Base-by-base conservation (phyloP, 2,888 invertebrate species). In the Opisthograptis luteolata region DNA sequence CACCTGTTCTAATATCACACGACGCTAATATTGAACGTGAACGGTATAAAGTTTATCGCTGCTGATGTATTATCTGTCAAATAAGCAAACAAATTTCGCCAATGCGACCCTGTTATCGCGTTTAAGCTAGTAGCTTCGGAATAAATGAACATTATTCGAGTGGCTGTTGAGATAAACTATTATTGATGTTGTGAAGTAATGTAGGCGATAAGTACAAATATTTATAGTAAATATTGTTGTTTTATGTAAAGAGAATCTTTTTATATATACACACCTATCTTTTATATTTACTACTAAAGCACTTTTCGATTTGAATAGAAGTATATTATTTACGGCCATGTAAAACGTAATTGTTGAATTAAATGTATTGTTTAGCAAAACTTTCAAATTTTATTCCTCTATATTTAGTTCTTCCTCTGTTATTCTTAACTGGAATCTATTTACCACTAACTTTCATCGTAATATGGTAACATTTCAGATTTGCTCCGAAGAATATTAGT, bases 401-500 rank as follows among this genome's bases (percentile, higher is more conserved):
- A 14, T 13, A 48, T 58, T 55, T 22, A 28, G 57, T 52, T 58
- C 43, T 51, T 60, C 36, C 55, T 54, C 49, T 59, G 39, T 60
- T 48, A 49, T 55, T 39, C 34, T 28, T 37, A 12, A 31, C 17
- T 53, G 28, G 28, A 39, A 45, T 10, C 25, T 27, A 27, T 10
- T 12, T 19, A 43, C 48, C 48, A 45, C 47, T 57, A 6, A 17
- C 8, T 39, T 46, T 31, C 37, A 40, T 36, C 13, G 22, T 46
- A 37, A 56, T 34, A 20, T 52, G 34, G 45, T 51, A 49, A 54
- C 36, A 24, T 87, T 87, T 65, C 90, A 90, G 90, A 88, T 90
- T 90, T 72, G 89, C 83, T 62, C 90, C 90, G 67, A 89, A 89
- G 84, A 89, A 89, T 78, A 84, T 90, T 73, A 89, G 87, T 68